Conservation (phyloP, 2,888 invertebrate species). For the Pristionchus maxplancki region DNA sequence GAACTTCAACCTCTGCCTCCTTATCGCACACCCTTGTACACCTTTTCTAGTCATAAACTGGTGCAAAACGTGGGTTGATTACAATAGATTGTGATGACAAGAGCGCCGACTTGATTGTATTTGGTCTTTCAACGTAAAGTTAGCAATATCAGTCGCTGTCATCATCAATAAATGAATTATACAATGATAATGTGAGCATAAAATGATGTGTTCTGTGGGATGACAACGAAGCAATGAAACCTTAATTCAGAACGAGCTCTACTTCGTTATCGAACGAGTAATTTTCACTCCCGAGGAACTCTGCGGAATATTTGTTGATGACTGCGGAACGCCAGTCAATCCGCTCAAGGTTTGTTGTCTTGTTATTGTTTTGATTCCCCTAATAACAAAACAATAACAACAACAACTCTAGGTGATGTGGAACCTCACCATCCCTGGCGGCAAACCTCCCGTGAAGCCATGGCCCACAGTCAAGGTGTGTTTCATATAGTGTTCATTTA, state of each 20-base stretch:
- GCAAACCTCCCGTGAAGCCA: slow-evolving; percentile 68
- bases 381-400: background rate
- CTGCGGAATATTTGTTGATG: slow-evolving; percentile 66
- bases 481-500: background rate
- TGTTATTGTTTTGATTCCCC: too few species aligned
- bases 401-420: slow-evolving; percentile 60
- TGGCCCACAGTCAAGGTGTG: slow-evolving; percentile 66
- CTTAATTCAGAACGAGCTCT: slow-evolving; percentile 61
- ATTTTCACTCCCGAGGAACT: slow-evolving; percentile 67
- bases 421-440: slow-evolving; percentile 67
- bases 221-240: background rate
- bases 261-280: slow-evolving; percentile 63
- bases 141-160: background rate
- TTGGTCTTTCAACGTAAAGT: background rate
- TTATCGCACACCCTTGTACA: background rate
- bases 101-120: background rate
- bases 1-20: background rate
- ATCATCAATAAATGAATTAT: too few species aligned
- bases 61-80: background rate
- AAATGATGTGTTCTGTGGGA: too few species aligned
- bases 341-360: background rate
- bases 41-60: background rate
- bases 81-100: background rate
- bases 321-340: slow-evolving; percentile 36
- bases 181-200: too few species aligned